Conservation (phyloP, 1,140 invertebrate genomes). For the Mamestra configurata region DNA sequence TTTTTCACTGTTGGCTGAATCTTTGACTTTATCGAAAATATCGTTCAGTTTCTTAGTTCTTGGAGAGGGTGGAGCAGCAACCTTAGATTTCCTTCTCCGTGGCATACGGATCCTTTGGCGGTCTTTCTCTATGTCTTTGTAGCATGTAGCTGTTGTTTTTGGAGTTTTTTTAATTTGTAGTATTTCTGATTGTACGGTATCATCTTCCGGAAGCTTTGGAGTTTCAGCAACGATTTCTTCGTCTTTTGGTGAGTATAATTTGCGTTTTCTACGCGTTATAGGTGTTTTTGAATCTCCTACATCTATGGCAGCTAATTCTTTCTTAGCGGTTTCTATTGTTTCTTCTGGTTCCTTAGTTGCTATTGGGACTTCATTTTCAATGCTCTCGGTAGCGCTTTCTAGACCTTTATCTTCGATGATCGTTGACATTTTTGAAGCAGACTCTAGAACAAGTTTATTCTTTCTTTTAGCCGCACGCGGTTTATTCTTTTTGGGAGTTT, state of each 20-base stretch:
- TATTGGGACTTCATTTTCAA: neutral
- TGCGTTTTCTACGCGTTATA: conserved; percentile 70
- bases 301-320: neutral
- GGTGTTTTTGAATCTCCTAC: conserved; percentile 54
- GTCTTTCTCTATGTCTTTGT: conserved; percentile 74
- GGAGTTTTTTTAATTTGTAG: conserved; percentile 41
- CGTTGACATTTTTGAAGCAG: conserved; percentile 59
- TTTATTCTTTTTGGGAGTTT: conserved; percentile 51
- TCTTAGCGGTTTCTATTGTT: conserved; percentile 2
- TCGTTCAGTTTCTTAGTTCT: conserved; percentile 67
- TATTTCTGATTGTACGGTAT: conserved; percentile 33
- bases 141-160: conserved; percentile 60
- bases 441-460: conserved; percentile 57
- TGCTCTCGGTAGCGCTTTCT: conserved; percentile 24
- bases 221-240: conserved; percentile 53
- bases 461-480: conserved; percentile 48
- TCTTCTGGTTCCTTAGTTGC: neutral
- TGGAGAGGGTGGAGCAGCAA: conserved; percentile 59
- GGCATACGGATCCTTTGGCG: conserved; percentile 61
- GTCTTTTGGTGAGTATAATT: conserved; percentile 77
- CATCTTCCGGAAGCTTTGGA: conserved; percentile 55
- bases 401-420: conserved; percentile 57
- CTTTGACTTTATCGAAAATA: conserved; percentile 73
- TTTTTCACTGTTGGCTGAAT: conserved; percentile 59
- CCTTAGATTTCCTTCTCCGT: conserved; percentile 55